phyloP scores from a whole-genome alignment of 35 echinoderm and acorn worm genomes.

The Eucidaris tribuloides region DNA sequence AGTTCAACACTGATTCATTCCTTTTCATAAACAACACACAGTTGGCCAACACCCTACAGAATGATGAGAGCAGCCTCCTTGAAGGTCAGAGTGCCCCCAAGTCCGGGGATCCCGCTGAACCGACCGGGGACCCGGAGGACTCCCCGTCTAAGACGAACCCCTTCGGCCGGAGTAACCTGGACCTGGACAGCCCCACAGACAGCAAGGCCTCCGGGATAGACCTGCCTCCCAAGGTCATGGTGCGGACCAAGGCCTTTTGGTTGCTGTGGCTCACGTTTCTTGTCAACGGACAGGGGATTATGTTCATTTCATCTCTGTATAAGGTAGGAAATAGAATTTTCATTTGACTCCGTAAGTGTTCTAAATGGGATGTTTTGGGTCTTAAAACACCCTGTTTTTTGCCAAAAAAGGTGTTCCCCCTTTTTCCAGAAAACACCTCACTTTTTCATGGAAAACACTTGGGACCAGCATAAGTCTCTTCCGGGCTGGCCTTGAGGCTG shows the following conservation, averaged over 20 bases:
- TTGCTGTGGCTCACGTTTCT: constrained; percentile 67
- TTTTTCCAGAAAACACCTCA: too few relatives aligned
- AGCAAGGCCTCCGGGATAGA: constrained; percentile 59
- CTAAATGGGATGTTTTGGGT: too few relatives aligned
- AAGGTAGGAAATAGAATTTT: constrained; percentile 71
- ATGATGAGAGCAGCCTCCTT: neutral
- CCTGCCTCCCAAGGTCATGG: constrained; percentile 50
- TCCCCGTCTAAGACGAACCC: neutral
- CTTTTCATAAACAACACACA: neutral
- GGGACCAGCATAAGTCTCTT: too few relatives aligned
- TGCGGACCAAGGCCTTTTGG: constrained; percentile 66
- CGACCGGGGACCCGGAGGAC: constrained; percentile 1
- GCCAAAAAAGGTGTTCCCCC: too few relatives aligned
- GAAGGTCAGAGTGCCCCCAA: neutral
- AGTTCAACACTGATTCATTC: neutral
- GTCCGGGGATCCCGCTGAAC: neutral
- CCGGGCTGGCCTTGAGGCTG: too few relatives aligned
- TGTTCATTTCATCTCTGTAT: constrained; percentile 65
- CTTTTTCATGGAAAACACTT: too few relatives aligned
- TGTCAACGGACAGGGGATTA: constrained; percentile 57
- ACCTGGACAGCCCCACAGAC: constrained; percentile 13
- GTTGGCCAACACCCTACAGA: neutral
- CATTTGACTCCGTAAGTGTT: too few relatives aligned
- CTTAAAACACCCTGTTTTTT: too few relatives aligned
- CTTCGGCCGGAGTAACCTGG: neutral